Evolutionary conservation across 2,797 vertebrate genomes (phyloP), one percentile per base, ranked within the genome.

Genomic region (Aulostomus chinensis): DNA sequence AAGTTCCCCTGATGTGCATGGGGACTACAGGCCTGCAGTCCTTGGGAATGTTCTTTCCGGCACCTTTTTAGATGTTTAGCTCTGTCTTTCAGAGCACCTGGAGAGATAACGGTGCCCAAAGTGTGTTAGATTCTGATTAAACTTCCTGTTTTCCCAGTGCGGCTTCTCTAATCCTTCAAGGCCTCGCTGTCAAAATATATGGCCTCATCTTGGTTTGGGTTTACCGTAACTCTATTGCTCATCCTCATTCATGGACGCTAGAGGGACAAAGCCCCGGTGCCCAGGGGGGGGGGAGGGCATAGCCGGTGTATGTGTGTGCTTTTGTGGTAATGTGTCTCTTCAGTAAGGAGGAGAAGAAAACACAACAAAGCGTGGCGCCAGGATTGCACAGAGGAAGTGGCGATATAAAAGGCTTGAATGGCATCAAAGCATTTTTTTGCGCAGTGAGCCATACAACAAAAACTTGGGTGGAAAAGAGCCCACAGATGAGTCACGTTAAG

Each of bases 341-440:
- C 9, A 26, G 53, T 57, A 56, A 76, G 51, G 40, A 70, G 61
- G 33, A 81, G 85, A 75, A 80, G 72, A 80, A 83, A 82, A 74
- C 70, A 76, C 78, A 83, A 86, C 73, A 89, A 86, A 88, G 87
- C 70, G 7, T 34, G 87, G 84, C 80, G 76, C 80, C 86, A 80
- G 78, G 73, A 72, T 81, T 63, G 84, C 80, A 76, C 78, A 83
- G 81, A 91, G 91, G 91, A 92, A 92, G 85, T 85, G 80, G 82
- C 29, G 31, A 71, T 76, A 86, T 89, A 84, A 90, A 90, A 87
- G 86, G 68, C 81, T 90, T 33, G 88, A 92, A 91, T 87, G 81
- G 84, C 89, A 92, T 91, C 90, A 92, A 92, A 92, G 91, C 47
- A 9, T 82, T 82, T 85, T 72, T 75, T 82, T 82, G 83, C 69